phyloP scores from a whole-genome alignment of 35 echinoderm and acorn worm species.

The Diadema setosum region DNA sequence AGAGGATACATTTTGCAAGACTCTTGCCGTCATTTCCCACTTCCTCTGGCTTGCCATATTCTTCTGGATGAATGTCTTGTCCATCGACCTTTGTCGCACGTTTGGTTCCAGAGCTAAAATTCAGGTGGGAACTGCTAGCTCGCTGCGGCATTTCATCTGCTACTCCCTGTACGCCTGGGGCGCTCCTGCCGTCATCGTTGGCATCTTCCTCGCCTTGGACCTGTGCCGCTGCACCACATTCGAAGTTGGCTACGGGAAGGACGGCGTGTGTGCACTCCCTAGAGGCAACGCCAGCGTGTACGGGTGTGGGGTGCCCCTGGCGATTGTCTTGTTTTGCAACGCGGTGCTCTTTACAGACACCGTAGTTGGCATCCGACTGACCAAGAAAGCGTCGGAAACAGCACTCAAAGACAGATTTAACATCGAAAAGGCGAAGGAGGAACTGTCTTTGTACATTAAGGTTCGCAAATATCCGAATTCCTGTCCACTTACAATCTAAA shows the following conservation, averaged over 20 bases:
- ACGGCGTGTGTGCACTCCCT: conserved; percentile 25
- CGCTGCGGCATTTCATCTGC: background rate
- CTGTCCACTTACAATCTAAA: no score
- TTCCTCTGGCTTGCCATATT: conserved; percentile 45
- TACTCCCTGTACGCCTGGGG: conserved; percentile 54
- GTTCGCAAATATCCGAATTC: no score
- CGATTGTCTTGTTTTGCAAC: conserved; percentile 26
- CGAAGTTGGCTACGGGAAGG: conserved; percentile 13
- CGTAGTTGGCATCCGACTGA: conserved; percentile 3
- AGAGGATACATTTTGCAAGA: background rate
- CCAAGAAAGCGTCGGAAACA: conserved; percentile 8
- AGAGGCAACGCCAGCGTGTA: background rate
- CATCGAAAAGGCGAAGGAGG: background rate
- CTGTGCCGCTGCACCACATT: background rate
- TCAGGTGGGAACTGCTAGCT: background rate
- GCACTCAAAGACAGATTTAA: background rate
- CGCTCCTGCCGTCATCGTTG: conserved; percentile 26
- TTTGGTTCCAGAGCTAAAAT: conserved; percentile 32
- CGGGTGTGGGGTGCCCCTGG: conserved; percentile 40
- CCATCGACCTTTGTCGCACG: conserved; percentile 43
- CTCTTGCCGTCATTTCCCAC: conserved; percentile 3
- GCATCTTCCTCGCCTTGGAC: background rate
- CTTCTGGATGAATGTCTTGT: conserved; percentile 58
- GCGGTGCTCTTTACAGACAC: conserved; percentile 27
- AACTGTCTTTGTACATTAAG: conserved; percentile 37